Percentiles rank a stretch among this genome's conserved stretches.
phyloP scores from a whole-genome alignment of 2,113 vertebrate genomes.

The Apteryx owenii region DNA sequence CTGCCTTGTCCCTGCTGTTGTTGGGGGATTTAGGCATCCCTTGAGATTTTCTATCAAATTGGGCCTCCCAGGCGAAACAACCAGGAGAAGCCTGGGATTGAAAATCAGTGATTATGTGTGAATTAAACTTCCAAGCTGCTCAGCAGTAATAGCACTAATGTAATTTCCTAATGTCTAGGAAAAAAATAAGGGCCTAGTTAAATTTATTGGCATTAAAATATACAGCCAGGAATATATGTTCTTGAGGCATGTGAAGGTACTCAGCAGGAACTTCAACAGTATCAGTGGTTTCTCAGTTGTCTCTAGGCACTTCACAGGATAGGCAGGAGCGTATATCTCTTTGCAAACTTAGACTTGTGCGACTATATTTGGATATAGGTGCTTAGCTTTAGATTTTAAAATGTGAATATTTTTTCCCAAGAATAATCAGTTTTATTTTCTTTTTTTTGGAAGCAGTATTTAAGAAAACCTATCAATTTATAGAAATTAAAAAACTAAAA shows the following conservation, averaged over 20 bases:
- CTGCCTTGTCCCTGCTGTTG: neutral
- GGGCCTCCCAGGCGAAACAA: neutral
- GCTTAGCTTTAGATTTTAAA: neutral
- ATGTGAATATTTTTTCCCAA: neutral
- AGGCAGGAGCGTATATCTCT: neutral
- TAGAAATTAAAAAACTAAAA: neutral
- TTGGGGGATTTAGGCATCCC: neutral
- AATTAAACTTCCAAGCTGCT: neutral
- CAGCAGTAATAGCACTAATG: neutral
- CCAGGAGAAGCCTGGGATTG: neutral
- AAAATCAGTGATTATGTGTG: neutral
- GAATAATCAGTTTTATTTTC: neutral
- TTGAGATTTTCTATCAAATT: neutral
- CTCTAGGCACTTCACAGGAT: neutral
- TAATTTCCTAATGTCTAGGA: neutral
- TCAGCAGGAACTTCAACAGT: neutral
- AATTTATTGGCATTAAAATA: neutral
- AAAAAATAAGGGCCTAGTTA: neutral
- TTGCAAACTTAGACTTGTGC: neutral
- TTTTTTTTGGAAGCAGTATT: neutral
- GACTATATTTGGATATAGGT: neutral
- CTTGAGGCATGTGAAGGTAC: neutral
- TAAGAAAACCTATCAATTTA: neutral
- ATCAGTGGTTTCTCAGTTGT: neutral
- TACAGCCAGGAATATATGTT: neutral